Percentiles rank a stretch among this genome's conserved stretches.
Conservation (phyloP, 2,888 invertebrate species). For the Pasiphila rectangulata region DNA sequence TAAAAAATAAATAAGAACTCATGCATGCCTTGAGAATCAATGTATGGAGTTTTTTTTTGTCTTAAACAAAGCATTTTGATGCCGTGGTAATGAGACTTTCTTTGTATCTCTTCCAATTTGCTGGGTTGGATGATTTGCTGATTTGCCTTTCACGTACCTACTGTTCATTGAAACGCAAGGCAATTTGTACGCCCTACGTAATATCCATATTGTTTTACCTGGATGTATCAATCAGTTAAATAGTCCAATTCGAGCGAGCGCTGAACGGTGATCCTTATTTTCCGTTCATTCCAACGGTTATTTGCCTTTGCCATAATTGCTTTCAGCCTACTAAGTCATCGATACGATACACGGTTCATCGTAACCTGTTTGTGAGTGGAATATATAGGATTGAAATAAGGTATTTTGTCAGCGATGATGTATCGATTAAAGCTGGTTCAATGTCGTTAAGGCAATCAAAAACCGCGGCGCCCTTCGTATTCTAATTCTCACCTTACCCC, state of each 20-base stretch:
- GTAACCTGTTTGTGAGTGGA: neutral
- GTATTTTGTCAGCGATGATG: slow-evolving; percentile 39
- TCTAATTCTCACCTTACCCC: slow-evolving; percentile 37
- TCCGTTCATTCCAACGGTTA: slow-evolving; percentile 11
- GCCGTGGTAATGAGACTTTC: too few relatives aligned
- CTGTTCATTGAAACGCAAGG: neutral
- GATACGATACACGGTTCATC: neutral
- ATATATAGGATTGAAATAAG: slow-evolving; percentile 2
- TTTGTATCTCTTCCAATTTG: too few relatives aligned
- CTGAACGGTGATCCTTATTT: slow-evolving; percentile 20
- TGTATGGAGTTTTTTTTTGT: too few relatives aligned
- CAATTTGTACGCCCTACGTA: slow-evolving; percentile 11
- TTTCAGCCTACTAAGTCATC: neutral
- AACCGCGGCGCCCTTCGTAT: slow-evolving; percentile 21
- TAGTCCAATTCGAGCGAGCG: slow-evolving; percentile 20
- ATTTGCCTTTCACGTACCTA: neutral
- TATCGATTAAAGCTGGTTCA: slow-evolving; percentile 49
- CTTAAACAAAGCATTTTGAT: too few relatives aligned
- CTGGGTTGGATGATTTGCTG: too few relatives aligned
- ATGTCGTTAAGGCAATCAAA: slow-evolving; percentile 47
- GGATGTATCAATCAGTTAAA: slow-evolving; percentile 21
- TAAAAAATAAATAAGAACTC: too few relatives aligned
- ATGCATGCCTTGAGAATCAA: too few relatives aligned
- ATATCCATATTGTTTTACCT: slow-evolving; percentile 18
- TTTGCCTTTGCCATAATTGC: neutral